phyloP scores from a whole-genome alignment of 2,888 invertebrate species.

The Hartigia nigra region DNA sequence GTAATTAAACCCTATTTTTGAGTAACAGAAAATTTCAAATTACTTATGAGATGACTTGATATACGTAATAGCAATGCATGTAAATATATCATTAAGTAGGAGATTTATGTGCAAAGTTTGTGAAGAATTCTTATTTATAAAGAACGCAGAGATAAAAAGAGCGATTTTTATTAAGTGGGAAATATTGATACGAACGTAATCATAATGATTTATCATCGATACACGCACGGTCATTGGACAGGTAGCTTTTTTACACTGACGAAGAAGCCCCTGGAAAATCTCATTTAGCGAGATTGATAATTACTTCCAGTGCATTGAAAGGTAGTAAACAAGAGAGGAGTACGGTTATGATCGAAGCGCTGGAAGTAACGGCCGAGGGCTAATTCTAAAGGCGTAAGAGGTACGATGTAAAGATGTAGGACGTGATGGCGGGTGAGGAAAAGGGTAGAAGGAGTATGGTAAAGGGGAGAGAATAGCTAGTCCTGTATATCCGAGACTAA shows the following conservation, averaged over 20 bases:
- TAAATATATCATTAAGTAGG: background rate
- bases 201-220: background rate
- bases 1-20: no score
- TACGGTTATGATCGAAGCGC: background rate
- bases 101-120: background rate
- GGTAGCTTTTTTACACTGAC: background rate
- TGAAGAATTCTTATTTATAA: no score
- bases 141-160: background rate
- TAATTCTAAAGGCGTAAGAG: constrained; percentile 2
- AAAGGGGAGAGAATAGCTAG: background rate
- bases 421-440: background rate
- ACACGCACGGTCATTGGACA: background rate
- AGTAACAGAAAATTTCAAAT: no score
- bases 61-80: background rate
- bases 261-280: background rate
- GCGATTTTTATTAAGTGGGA: background rate
- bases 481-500: constrained; percentile 36
- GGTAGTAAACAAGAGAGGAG: background rate
- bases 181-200: background rate
- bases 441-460: background rate
- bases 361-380: background rate
- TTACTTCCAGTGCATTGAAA: constrained; percentile 4
- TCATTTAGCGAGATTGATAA: constrained; percentile 3
- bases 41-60: no score
- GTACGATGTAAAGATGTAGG: background rate